Percentiles rank a stretch among this genome's conserved stretches.
phyloP scores from a whole-genome alignment of 2,797 vertebrate genomes.

The Triplophysa bombifrons region DNA sequence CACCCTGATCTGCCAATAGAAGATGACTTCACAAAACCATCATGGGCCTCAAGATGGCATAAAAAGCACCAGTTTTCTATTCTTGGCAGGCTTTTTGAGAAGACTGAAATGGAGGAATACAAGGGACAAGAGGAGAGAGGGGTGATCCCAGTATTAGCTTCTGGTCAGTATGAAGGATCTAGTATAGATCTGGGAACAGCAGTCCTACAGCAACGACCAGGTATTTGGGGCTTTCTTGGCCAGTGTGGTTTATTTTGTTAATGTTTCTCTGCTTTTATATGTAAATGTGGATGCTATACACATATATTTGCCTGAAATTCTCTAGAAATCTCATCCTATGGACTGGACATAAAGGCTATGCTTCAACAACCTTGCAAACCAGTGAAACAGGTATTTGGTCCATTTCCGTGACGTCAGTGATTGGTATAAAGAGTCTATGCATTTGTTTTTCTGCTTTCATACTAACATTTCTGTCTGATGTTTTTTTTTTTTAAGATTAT shows the following conservation, averaged over 20 bases:
- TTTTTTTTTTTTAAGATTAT: slow-evolving; percentile 5
- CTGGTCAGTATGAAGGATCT: background rate
- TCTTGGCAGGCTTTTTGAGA: slow-evolving; percentile 47
- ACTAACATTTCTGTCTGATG: background rate
- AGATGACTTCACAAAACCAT: background rate
- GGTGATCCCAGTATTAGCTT: background rate
- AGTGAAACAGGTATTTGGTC: slow-evolving; percentile 41
- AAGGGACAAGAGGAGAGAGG: background rate
- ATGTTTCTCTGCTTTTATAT: background rate
- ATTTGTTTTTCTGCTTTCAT: background rate
- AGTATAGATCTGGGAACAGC: slow-evolving; percentile 68
- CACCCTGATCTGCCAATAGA: slow-evolving; percentile 42
- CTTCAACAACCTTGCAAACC: slow-evolving; percentile 29
- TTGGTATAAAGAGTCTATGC: background rate
- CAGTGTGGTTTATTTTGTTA: background rate
- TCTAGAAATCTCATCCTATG: slow-evolving; percentile 18
- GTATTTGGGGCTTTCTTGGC: slow-evolving; percentile 57
- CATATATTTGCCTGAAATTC: background rate
- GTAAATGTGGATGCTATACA: background rate
- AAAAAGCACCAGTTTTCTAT: slow-evolving; percentile 3
- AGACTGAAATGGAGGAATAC: background rate
- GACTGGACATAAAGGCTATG: slow-evolving; percentile 44
- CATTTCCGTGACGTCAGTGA: background rate
- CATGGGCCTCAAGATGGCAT: background rate
- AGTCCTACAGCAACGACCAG: slow-evolving; percentile 57